These are phyloP conservation scores for Thryonomys swinderianus DNA, from an alignment of 2,113 vertebrate genomes.

Conservation along the genomic window DNA sequence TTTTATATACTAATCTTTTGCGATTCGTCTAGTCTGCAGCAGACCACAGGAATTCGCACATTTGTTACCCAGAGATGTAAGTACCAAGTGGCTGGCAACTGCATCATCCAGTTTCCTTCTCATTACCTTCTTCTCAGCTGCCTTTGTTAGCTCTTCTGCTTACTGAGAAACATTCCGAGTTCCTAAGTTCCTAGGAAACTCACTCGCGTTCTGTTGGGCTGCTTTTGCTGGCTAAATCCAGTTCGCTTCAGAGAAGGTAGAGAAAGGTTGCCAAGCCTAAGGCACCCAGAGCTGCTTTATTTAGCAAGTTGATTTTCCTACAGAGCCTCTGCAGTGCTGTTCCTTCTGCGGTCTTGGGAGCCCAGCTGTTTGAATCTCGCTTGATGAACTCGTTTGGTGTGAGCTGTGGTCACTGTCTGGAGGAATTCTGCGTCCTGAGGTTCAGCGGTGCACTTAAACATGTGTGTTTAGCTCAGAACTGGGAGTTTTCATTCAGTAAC, in stretches of 20 bases:
- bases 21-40: not conserved
- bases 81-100: not conserved
- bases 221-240: conserved; percentile 87
- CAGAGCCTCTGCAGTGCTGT: conserved; percentile 85
- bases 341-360: conserved; percentile 81
- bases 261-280: conserved; percentile 90
- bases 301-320: conserved; percentile 87
- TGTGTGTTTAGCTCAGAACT: not conserved
- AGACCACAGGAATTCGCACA: not conserved
- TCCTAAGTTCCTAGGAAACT: conserved; percentile 89
- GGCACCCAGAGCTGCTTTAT: conserved; percentile 88
- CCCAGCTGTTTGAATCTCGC: conserved; percentile 88
- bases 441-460: not conserved
- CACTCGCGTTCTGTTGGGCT: conserved; percentile 87
- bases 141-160: not conserved
- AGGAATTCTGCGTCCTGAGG: not conserved
- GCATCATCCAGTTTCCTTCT: not conserved
- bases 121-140: not conserved
- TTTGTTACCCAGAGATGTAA: not conserved
- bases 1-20: not conserved
- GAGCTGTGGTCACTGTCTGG: conserved; percentile 68
- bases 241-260: conserved; percentile 86
- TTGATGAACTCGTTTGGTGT: conserved; percentile 85
- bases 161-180: conserved; percentile 86
- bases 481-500: not conserved